Conservation (phyloP, 2,888 invertebrate species). For the Stenurella melanura region DNA sequence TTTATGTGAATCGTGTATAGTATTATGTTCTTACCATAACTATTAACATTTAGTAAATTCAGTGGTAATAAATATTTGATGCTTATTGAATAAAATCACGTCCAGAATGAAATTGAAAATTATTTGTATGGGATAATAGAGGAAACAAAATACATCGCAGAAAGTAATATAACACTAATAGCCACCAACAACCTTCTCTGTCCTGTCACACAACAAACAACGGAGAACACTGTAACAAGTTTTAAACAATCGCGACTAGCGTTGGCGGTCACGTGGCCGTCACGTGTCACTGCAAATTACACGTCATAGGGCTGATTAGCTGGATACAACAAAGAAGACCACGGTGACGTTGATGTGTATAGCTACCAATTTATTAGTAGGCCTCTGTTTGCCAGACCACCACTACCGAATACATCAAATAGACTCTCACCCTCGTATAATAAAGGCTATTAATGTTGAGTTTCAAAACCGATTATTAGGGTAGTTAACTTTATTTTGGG, state of each 20-base stretch:
- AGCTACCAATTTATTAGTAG: conserved; percentile 73
- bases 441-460: conserved; percentile 68
- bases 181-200: conserved; percentile 52
- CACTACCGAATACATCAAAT: conserved; percentile 58
- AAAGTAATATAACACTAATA: conserved; percentile 34
- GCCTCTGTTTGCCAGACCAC: conserved; percentile 64
- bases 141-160: conserved; percentile 4
- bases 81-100: background rate
- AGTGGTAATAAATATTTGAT: background rate
- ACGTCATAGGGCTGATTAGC: conserved; percentile 70
- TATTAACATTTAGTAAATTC: background rate
- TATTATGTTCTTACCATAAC: background rate
- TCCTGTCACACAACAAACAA: conserved; percentile 61
- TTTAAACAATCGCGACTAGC: conserved; percentile 69
- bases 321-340: conserved; percentile 70
- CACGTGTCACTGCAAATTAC: conserved; percentile 72
- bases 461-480: conserved; percentile 64
- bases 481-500: conserved; percentile 63
- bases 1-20: too few species aligned
- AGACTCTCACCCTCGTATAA: conserved; percentile 64
- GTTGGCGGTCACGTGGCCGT: conserved; percentile 68
- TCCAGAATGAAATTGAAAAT: background rate
- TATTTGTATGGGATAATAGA: background rate
- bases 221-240: conserved; percentile 70
- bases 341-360: conserved; percentile 73